Evolutionary conservation across 2,797 vertebrate genomes (phyloP).

Genomic region (Argya squamiceps): DNA sequence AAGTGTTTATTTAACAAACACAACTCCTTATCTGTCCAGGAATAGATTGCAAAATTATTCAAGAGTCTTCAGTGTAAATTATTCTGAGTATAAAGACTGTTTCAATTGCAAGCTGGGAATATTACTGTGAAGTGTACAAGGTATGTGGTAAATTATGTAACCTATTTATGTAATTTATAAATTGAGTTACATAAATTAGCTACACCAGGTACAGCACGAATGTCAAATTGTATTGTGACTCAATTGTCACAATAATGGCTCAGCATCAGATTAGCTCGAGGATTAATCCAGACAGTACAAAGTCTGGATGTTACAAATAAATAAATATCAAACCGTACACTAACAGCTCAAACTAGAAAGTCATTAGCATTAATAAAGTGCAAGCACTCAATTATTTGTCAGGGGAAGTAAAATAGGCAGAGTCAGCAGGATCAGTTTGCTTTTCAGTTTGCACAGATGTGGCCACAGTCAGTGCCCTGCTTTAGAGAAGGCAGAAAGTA

Average conservation of each 20-base stretch:
- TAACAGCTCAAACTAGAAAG: conserved; percentile 24
- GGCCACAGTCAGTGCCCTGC: neutral
- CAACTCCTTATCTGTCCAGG: neutral
- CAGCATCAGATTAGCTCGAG: conserved; percentile 33
- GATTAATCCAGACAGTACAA: conserved; percentile 40
- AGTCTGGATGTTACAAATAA: conserved; percentile 42
- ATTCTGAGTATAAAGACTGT: conserved; percentile 28
- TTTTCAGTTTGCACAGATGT: neutral
- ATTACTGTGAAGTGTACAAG: conserved; percentile 59
- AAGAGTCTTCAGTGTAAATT: conserved; percentile 45
- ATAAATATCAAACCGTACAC: conserved; percentile 29
- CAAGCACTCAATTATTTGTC: neutral
- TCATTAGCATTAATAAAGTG: conserved; percentile 40
- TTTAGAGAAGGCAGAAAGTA: neutral
- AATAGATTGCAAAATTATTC: conserved; percentile 53
- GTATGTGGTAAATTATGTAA: conserved; percentile 60
- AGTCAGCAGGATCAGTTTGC: neutral
- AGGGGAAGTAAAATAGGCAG: neutral
- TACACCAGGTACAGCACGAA: conserved; percentile 43
- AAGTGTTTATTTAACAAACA: neutral
- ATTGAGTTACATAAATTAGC: conserved; percentile 67
- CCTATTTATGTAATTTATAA: conserved; percentile 66
- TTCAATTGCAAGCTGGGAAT: conserved; percentile 58
- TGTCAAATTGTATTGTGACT: conserved; percentile 49
- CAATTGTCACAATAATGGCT: conserved; percentile 55